Conservation (phyloP, 2,113 vertebrate species). For the Saccopteryx leptura region DNA sequence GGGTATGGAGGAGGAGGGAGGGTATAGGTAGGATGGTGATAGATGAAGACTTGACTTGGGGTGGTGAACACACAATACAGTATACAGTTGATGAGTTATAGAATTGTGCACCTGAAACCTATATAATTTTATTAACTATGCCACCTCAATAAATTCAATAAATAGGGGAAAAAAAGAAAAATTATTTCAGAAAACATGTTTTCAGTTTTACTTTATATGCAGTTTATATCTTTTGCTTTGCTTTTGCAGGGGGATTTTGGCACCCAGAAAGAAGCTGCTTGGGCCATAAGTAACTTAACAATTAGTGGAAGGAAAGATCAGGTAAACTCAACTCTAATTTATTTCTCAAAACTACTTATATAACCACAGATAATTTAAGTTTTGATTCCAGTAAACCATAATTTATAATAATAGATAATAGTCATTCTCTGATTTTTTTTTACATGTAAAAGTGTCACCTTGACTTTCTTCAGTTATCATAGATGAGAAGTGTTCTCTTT, state of each 20-base stretch:
- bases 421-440: background rate
- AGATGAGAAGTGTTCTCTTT: slow-evolving; percentile 38
- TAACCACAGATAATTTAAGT: background rate
- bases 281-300: slow-evolving; percentile 99
- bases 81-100: background rate
- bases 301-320: slow-evolving; percentile 99
- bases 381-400: slow-evolving; percentile 43
- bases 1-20: background rate
- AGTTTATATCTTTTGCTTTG: slow-evolving; percentile 33
- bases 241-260: slow-evolving; percentile 97
- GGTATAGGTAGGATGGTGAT: background rate
- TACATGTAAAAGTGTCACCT: background rate
- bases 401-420: slow-evolving; percentile 40
- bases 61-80: background rate
- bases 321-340: slow-evolving; percentile 87
- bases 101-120: background rate
- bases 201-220: background rate
- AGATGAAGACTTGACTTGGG: background rate
- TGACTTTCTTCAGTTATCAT: slow-evolving; percentile 30
- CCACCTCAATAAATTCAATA: background rate
- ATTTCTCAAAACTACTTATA: slow-evolving; percentile 61
- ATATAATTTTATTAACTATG: background rate
- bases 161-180: background rate
- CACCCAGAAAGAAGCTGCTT: slow-evolving; percentile 99
- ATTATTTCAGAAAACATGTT: slow-evolving; percentile 32